These are phyloP conservation scores for Bathybates hornii DNA, from an alignment of 2,113 vertebrate genomes.

Conservation along the genomic window DNA sequence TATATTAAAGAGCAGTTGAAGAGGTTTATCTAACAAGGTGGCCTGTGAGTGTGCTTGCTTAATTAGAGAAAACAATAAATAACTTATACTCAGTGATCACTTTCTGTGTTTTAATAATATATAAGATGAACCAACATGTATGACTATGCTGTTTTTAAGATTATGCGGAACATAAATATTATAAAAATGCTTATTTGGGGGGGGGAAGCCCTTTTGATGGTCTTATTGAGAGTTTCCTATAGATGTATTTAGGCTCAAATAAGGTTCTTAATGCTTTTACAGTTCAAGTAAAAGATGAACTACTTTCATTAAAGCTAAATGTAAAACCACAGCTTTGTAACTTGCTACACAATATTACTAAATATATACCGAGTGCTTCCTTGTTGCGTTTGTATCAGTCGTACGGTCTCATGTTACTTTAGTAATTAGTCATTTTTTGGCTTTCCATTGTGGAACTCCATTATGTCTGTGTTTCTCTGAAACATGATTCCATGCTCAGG, in stretches of 20 bases:
- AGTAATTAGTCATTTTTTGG: neutral
- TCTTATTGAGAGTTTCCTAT: neutral
- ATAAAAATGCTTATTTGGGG: neutral
- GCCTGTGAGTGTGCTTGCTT: neutral
- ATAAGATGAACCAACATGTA: neutral
- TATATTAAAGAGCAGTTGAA: neutral
- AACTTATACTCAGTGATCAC: neutral
- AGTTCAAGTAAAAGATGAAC: neutral
- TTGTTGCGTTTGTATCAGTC: neutral
- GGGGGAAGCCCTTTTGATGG: fast-evolving
- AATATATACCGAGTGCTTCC: neutral
- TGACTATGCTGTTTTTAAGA: neutral
- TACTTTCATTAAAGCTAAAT: neutral
- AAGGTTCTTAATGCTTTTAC: neutral
- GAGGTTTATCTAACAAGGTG: neutral
- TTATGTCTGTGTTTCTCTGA: neutral
- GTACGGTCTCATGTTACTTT: neutral
- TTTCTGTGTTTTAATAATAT: neutral
- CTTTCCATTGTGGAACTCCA: neutral
- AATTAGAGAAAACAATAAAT: neutral
- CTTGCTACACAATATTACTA: neutral
- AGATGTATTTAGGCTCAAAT: neutral
- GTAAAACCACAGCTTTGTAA: neutral
- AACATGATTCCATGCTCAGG: neutral
- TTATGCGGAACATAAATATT: neutral